Base-by-base conservation (phyloP, 2,888 invertebrate genomes). In the Parnassius glacialis region DNA sequence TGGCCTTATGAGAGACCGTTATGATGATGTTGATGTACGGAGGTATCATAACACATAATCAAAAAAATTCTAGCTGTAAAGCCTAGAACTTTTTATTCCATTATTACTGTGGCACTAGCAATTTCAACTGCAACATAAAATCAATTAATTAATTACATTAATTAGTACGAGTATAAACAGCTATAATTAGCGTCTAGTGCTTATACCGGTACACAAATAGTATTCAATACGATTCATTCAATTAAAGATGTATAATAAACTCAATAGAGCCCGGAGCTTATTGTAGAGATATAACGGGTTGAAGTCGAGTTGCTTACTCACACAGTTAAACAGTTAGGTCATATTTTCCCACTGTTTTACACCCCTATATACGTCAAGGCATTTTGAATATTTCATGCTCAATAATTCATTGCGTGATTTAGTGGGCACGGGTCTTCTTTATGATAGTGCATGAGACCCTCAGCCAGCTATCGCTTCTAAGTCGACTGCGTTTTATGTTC, bases 371-470 rank as follows among this genome's bases (percentile, higher is more conserved):
- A 84, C 81, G 83, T 74, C 74, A 73, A 79, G 78, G 76, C 81
- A 79, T 81, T 86, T 81, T 87, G 55, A 63, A 63, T 57, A 56
- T 59, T 59, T 55, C 52, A 63, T 56, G 48, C 52, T 52, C 85
- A 84, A 84, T 90, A 89, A 90, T 86, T 89, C 83, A 87, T 86
- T 79, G 79, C 78, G 85, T 89, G 88, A 88, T 87, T 87, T 88
- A 88, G 87, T 68, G 67, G 83, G 83, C 83, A 81, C 86, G 77
- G 74, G 77, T 77, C 73, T 75, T 69, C 74, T 72, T 70, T 75
- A 77, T 74, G 78, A 76, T 79, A 78, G 76, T 75, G 66, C 70
- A 69, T 59, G 52, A 69, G 71, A 70, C 71, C 65, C 66, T 60
- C 63, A 68, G 65, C 67, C 57, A 53, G 67, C 68, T 73, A 72